Base-by-base conservation (phyloP, 1,140 invertebrate species). In the Sipha flava region DNA sequence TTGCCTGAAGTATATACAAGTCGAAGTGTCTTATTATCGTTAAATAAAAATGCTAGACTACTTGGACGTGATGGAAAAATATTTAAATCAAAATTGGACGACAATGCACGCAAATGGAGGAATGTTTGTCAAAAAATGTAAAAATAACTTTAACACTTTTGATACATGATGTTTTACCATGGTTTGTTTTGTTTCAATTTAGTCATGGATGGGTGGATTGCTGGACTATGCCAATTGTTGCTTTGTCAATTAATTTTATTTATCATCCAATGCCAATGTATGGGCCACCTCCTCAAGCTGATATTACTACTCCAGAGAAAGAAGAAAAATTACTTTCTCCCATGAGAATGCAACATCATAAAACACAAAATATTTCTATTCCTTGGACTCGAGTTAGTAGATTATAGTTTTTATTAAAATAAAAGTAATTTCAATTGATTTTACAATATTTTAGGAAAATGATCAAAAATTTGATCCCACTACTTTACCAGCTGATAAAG, bases 151-250 rank as follows among this genome's bases (percentile, higher is more conserved):
- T 37, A 40, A 66, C 49, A 66, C 3, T 43, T 59, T 18, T 14
- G 23, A 37, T 23, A 43, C 12, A 54, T 54, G 1, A 10, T 68
- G 14, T 79, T 34, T 18, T 59, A 26, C n/a, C n/a, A 43, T 79
- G 43, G 40, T 79, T 62, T 26, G 16, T 31, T 21, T 72, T 72
- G 18, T 62, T 45, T 29, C 34, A 14, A 62, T 47, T 80, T 75
- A 91, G 89, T 84, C 87, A 89, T 82, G 95, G 95, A 3, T 98
- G 97, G 97, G 90, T 97, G 1, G 95, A 97, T 84, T 98, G 96
- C 84, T 97, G 95, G 95, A 93, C 92, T 16, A 95, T 97, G 5
- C 95, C 95, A 0, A 97, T 97, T 80, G 92, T 96, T 26, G 94
- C 95, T 4, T 87, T 98, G 18, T 95, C 93, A 83, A 95, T 98